phyloP scores from a whole-genome alignment of 2,888 invertebrate genomes.

The Philereme vetulata region DNA sequence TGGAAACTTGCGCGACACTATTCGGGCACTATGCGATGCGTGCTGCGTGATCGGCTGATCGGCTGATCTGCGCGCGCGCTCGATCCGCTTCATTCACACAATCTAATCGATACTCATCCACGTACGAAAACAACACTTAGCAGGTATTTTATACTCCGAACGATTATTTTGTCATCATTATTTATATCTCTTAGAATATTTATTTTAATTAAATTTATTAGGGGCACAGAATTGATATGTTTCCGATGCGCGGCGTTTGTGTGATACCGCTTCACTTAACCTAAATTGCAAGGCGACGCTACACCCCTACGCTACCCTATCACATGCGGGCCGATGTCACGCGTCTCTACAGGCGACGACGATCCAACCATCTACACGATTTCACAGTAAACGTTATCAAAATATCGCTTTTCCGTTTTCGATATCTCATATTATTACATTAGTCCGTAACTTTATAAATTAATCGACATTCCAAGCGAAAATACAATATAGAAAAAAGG shows the following conservation, averaged over 20 bases:
- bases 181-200: constrained; percentile 80
- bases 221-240: constrained; percentile 92
- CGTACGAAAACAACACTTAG: constrained; percentile 80
- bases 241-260: constrained; percentile 89
- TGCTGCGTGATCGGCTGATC: too few species aligned
- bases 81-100: constrained; percentile 60
- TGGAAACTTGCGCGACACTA: constrained; percentile 72
- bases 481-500: constrained; percentile 44
- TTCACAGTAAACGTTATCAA: constrained; percentile 72
- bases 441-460: constrained; percentile 40
- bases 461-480: constrained; percentile 51
- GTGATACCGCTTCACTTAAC: constrained; percentile 83
- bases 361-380: constrained; percentile 69
- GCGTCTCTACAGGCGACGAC: constrained; percentile 58
- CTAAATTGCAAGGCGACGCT: constrained; percentile 82
- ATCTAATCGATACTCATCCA: constrained; percentile 64
- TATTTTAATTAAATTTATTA: constrained; percentile 84
- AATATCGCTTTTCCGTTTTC: constrained; percentile 57
- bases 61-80: neutral
- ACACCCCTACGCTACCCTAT: constrained; percentile 80
- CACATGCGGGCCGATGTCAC: constrained; percentile 82
- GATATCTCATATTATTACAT: constrained; percentile 43
- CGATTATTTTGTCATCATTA: constrained; percentile 76
- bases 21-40: constrained; percentile 64
- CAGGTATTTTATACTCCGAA: constrained; percentile 80